A percentile compares a stretch with the other conserved stretches of the same genome.
Evolutionary conservation across 2,888 invertebrate genomes (phyloP).

Genomic region (Ectropis crepuscularia): DNA sequence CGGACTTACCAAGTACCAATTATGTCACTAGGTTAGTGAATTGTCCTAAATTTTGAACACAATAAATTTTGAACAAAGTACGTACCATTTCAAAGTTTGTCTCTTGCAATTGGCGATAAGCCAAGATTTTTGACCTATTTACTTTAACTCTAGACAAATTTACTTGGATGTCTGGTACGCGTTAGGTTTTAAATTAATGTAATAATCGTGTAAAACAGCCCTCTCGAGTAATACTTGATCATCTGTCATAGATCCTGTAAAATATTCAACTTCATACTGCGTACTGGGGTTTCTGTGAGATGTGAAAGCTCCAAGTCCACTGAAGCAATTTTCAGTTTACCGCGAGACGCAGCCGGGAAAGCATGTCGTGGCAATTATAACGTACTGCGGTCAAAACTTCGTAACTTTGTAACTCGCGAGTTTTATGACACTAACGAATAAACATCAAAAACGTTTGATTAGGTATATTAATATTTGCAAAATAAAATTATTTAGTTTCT

Average conservation of each 20-base stretch:
- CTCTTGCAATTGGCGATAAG: no score
- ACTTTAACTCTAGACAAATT: no score
- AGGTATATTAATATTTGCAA: conserved; percentile 7
- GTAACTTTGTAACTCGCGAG: conserved; percentile 53
- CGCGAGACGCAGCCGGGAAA: conserved; percentile 57
- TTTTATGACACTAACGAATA: conserved; percentile 11
- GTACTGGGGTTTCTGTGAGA: conserved; percentile 5
- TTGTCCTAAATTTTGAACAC: no score
- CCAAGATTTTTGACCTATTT: no score
- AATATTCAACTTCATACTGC: not conserved
- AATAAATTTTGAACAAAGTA: no score
- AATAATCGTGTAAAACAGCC: not conserved
- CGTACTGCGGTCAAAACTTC: conserved; percentile 49
- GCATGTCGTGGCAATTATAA: conserved; percentile 51
- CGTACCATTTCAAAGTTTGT: no score
- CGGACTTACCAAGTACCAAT: no score
- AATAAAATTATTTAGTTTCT: conserved; percentile 1
- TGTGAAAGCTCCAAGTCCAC: conserved; percentile 37
- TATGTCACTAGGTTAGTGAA: no score
- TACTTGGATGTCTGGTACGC: no score
- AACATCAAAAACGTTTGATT: conserved; percentile 19
- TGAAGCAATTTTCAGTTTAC: conserved; percentile 63
- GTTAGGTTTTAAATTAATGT: no score
- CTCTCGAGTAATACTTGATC: not conserved
- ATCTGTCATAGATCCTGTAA: not conserved